These are phyloP conservation scores for Globodera rostochiensis DNA, from an alignment of 1,140 invertebrate genomes.

Conservation along the genomic window DNA sequence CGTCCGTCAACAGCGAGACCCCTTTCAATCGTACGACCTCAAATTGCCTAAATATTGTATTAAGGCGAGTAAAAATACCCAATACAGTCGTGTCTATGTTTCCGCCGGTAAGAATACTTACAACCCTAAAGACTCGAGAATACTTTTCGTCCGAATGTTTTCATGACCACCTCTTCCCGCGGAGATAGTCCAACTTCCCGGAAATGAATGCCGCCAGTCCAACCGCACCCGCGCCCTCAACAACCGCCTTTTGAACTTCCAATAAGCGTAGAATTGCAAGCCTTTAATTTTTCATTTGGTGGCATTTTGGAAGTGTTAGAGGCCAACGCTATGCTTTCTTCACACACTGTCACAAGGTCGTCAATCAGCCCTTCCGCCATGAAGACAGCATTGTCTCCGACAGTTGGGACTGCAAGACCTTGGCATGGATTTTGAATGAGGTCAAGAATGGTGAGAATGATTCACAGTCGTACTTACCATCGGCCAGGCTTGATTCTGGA, in stretches of 20 bases:
- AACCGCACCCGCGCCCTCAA: constrained; percentile 86
- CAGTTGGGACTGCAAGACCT: constrained; percentile 81
- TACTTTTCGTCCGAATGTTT: constrained; percentile 5
- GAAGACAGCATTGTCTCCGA: constrained; percentile 83
- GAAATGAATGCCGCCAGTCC: constrained; percentile 83
- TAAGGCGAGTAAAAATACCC: constrained; percentile 59
- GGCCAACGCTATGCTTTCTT: constrained; percentile 78
- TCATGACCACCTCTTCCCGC: constrained; percentile 77
- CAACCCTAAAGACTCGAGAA: constrained; percentile 72
- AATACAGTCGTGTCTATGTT: constrained; percentile 91
- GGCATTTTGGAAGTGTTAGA: constrained; percentile 81
- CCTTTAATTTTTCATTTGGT: background rate
- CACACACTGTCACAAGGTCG: constrained; percentile 75
- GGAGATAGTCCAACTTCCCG: constrained; percentile 79
- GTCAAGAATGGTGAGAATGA: background rate
- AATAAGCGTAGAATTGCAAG: constrained; percentile 77
- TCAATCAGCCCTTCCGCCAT: constrained; percentile 79
- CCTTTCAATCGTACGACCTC: constrained; percentile 79
- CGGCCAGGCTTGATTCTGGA: constrained; percentile 78
- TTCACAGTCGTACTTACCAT: constrained; percentile 71
- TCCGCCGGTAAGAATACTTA: constrained; percentile 81
- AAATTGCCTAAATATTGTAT: background rate
- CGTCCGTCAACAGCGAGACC: constrained; percentile 85
- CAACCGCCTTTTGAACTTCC: constrained; percentile 82
- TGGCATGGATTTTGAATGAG: background rate